phyloP scores from a whole-genome alignment of 1,140 invertebrate genomes.

The Gonatopus flavifemur region DNA sequence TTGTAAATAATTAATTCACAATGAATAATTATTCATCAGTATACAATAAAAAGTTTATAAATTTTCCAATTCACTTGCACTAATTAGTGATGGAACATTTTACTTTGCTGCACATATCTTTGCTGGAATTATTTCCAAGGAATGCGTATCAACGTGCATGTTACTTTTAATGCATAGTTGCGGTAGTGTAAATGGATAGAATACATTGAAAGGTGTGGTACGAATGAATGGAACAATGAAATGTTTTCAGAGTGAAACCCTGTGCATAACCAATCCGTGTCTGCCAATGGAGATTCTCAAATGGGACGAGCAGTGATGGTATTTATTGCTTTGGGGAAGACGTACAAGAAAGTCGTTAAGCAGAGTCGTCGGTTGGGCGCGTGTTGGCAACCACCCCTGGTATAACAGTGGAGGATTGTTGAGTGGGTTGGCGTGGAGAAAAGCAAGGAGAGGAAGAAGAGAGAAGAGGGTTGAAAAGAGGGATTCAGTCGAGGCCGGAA shows the following conservation, averaged over 20 bases:
- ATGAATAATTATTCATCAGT: too few relatives aligned
- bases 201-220: too few relatives aligned
- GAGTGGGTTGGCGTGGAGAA: conserved; percentile 6
- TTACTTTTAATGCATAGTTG: too few relatives aligned
- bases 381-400: conserved; percentile 15
- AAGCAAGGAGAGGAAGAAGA: conserved; percentile 3
- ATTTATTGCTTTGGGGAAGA: conserved; percentile 37
- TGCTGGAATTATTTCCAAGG: too few relatives aligned
- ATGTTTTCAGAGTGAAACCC: background rate
- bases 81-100: too few relatives aligned
- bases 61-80: too few relatives aligned
- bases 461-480: conserved; percentile 35
- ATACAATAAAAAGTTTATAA: too few relatives aligned
- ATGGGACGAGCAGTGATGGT: conserved; percentile 34
- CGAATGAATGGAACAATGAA: background rate
- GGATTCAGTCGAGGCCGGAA: conserved; percentile 36
- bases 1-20: too few relatives aligned
- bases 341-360: conserved; percentile 38
- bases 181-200: too few relatives aligned
- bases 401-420: conserved; percentile 10
- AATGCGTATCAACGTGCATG: too few relatives aligned
- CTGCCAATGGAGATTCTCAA: conserved; percentile 28
- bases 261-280: too few relatives aligned
- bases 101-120: too few relatives aligned
- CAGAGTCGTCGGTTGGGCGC: conserved; percentile 28